Evolutionary conservation across 1,140 invertebrate species (phyloP), one percentile per base, ranked within the genome.

Genomic region (Drosophila orosa): DNA sequence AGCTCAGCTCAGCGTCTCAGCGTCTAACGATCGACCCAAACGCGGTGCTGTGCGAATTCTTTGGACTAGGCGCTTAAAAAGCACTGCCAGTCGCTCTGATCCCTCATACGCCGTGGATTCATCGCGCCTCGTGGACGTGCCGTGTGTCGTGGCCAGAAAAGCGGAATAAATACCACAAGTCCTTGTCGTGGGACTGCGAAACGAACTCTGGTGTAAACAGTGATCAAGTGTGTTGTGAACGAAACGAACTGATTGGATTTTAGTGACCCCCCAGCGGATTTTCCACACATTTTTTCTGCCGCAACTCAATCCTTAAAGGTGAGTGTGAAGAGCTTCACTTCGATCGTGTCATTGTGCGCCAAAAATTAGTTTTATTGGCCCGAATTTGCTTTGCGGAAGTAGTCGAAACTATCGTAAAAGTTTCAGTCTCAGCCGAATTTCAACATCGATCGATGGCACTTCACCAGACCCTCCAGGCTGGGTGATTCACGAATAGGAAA

Each of bases 31-130:
- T 73, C 78, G 82, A 67, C n/a, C 57, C 31, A 17, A 47, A 22
- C 59, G 60, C 44, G 33, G 65, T 63, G 69, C 42, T 45, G 48
- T 79, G 83, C 83, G 67, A 86, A 86, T 89, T 86, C 67, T 79
- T 83, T 87, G 55, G 82, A 79, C 71, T 89, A 87, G 79, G 71
- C 84, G 84, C 79, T 86, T 86, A 89, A 86, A 86, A 86, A 86
- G 83, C 79, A 79, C 75, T 74, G 79, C 75, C 33, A 67, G 45
- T 79, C 58, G 75, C 63, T 72, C 75, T 67, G 84, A 83, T 80
- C 59, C 58, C 78, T 71, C 83, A 86, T 89, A 87, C 84, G 83
- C 80, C 84, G 83, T 83, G 76, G 72, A 83, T 79, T 79, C 83
- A 89, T 86, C 84, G 84, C 83, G 79, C 68, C 65, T 58, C 84